These are phyloP conservation scores for Xyliphius kryptos DNA, from an alignment of 2,113 vertebrate genomes.

Conservation along the genomic window DNA sequence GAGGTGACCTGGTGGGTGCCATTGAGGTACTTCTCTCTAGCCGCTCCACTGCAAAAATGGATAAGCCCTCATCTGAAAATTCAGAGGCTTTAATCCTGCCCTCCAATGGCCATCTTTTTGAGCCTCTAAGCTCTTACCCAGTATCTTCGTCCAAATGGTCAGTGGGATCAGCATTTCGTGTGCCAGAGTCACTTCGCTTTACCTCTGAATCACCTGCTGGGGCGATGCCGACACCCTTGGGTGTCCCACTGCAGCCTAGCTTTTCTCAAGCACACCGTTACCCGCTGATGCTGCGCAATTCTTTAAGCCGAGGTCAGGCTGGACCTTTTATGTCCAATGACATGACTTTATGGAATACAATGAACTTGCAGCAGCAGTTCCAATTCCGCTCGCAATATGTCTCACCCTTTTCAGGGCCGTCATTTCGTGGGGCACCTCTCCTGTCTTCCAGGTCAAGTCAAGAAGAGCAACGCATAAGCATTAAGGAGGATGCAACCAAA, in stretches of 20 bases:
- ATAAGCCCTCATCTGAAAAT: slow-evolving; percentile 63
- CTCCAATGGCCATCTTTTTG: slow-evolving; percentile 81
- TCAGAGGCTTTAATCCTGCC: slow-evolving; percentile 75
- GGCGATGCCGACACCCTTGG: slow-evolving; percentile 73
- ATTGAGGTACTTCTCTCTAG: slow-evolving; percentile 94
- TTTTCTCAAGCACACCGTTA: slow-evolving; percentile 91
- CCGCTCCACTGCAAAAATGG: slow-evolving; percentile 60
- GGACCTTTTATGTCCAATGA: slow-evolving; percentile 86
- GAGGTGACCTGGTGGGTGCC: slow-evolving; percentile 89
- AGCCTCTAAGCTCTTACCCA: slow-evolving; percentile 82
- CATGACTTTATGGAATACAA: slow-evolving; percentile 93
- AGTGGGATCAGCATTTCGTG: slow-evolving; percentile 90
- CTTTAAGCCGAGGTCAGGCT: slow-evolving; percentile 78
- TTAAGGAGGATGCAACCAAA: slow-evolving; percentile 82
- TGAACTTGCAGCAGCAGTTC: slow-evolving; percentile 97
- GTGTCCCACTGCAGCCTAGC: slow-evolving; percentile 82
- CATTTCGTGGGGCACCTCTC: slow-evolving; percentile 78
- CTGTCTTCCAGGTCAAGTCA: slow-evolving; percentile 65
- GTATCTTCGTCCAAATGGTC: slow-evolving; percentile 93
- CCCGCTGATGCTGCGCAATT: slow-evolving; percentile 88
- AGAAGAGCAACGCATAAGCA: slow-evolving; percentile 77
- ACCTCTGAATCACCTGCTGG: slow-evolving; percentile 74
- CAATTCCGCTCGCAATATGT: slow-evolving; percentile 91
- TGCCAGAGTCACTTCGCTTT: slow-evolving; percentile 86
- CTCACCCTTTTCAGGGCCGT: slow-evolving; percentile 78